phyloP scores from a whole-genome alignment of 1,140 invertebrate genomes.

The Penaeus vannamei region DNA sequence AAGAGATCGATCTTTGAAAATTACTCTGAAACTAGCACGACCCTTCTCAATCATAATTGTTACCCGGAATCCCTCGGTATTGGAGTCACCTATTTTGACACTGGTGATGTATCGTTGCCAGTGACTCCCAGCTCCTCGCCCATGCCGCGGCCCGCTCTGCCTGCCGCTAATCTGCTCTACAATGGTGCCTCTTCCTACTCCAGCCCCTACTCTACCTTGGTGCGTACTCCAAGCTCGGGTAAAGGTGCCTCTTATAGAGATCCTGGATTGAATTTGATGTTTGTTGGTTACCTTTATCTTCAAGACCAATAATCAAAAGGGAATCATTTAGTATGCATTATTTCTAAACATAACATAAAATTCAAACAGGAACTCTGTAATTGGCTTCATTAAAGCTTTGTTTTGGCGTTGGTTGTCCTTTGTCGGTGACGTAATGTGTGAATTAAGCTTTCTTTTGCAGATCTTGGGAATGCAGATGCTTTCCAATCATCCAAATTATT shows the following conservation, averaged over 20 bases:
- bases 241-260: conserved; percentile 34
- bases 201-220: conserved; percentile 67
- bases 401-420: conserved; percentile 54
- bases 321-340: no score
- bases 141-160: conserved; percentile 67
- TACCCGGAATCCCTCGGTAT: background rate
- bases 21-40: no score
- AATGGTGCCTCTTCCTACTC: conserved; percentile 67
- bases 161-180: conserved; percentile 67
- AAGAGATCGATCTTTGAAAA: no score
- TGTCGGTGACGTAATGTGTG: conserved; percentile 44
- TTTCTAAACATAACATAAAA: no score
- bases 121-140: conserved; percentile 67
- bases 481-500: conserved; percentile 43
- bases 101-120: conserved; percentile 57
- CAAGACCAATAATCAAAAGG: no score
- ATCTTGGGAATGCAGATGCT: conserved; percentile 47
- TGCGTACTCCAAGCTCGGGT: conserved; percentile 57
- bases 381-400: conserved; percentile 13
- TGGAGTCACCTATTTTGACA: conserved; percentile 43
- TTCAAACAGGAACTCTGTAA: conserved; percentile 6
- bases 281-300: no score
- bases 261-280: no score
- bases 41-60: no score
- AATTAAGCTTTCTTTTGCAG: conserved; percentile 34